Evolutionary conservation across 2,888 invertebrate genomes (phyloP).

Genomic region (Tetragonisca angustula): DNA sequence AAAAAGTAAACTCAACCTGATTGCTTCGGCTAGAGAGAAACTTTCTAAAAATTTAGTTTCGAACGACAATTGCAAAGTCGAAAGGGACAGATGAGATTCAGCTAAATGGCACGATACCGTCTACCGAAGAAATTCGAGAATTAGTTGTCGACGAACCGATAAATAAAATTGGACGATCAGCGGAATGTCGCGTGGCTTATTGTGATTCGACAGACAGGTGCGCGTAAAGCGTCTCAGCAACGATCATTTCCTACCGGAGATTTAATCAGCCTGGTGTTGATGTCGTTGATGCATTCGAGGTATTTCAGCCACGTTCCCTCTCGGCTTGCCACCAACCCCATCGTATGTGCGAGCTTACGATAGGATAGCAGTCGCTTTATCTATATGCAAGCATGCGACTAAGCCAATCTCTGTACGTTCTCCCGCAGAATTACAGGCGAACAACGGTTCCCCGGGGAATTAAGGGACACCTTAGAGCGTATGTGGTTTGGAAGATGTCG

Average conservation of each 20-base stretch:
- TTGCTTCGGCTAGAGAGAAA: too few species aligned
- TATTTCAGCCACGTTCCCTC: slow-evolving; percentile 47
- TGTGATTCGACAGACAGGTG: background rate
- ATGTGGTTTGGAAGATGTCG: slow-evolving; percentile 68
- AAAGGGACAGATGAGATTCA: too few species aligned
- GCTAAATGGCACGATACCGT: too few species aligned
- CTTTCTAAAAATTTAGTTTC: too few species aligned
- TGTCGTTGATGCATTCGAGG: slow-evolving; percentile 58
- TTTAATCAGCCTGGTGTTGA: slow-evolving; percentile 59
- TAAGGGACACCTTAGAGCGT: slow-evolving; percentile 70
- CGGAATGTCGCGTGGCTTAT: background rate
- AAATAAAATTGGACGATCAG: slow-evolving; percentile 1
- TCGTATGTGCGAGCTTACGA: slow-evolving; percentile 50
- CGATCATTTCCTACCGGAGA: slow-evolving; percentile 53
- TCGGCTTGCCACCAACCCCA: slow-evolving; percentile 36
- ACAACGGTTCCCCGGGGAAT: slow-evolving; percentile 71
- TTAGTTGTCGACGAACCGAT: too few species aligned
- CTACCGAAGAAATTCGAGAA: too few species aligned
- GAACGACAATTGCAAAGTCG: too few species aligned
- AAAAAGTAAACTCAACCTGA: too few species aligned
- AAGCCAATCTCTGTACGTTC: slow-evolving; percentile 75
- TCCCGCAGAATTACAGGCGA: slow-evolving; percentile 73
- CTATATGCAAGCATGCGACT: slow-evolving; percentile 73
- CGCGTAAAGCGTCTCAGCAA: background rate
- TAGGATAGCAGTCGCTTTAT: slow-evolving; percentile 66